phyloP scores from a whole-genome alignment of 2,113 vertebrate species.

The Sinocyclocheilus maitianheensis region DNA sequence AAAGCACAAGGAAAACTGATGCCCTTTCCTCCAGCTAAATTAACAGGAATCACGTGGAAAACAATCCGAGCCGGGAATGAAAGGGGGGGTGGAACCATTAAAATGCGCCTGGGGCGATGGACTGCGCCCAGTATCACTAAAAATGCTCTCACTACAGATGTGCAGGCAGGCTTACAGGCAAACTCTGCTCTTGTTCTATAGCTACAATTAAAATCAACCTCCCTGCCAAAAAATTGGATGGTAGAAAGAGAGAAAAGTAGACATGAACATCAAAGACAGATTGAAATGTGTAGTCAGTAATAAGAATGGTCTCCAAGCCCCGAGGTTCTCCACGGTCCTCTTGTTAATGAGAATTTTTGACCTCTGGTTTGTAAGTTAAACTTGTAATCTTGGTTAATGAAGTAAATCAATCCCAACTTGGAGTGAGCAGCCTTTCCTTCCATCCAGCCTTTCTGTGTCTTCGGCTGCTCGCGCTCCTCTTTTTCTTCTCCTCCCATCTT shows the following conservation, averaged over 20 bases:
- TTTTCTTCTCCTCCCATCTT: slow-evolving; percentile 64
- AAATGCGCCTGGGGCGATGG: slow-evolving; percentile 95
- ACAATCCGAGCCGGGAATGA: slow-evolving; percentile 99
- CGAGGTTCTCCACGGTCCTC: slow-evolving; percentile 89
- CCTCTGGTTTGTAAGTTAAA: slow-evolving; percentile 99
- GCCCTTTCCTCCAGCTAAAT: slow-evolving; percentile 99
- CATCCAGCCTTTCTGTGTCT: slow-evolving; percentile 65
- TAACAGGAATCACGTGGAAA: slow-evolving; percentile 99
- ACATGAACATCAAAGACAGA: slow-evolving; percentile 99
- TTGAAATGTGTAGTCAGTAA: slow-evolving; percentile 99
- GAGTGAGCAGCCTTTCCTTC: slow-evolving; percentile 80
- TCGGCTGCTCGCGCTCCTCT: slow-evolving; percentile 66
- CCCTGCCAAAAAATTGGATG: slow-evolving; percentile 96
- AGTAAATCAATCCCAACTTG: slow-evolving; percentile 99
- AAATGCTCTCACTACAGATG: slow-evolving; percentile 90
- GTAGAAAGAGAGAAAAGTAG: slow-evolving; percentile 76
- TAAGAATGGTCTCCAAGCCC: slow-evolving; percentile 98
- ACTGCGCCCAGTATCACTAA: slow-evolving; percentile 98
- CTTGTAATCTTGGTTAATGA: slow-evolving; percentile 99
- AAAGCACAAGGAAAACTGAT: slow-evolving; percentile 81
- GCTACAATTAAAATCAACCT: slow-evolving; percentile 99
- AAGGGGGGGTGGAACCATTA: slow-evolving; percentile 91
- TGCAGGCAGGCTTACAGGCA: slow-evolving; percentile 94
- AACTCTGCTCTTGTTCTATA: slow-evolving; percentile 92
- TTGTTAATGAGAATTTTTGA: slow-evolving; percentile 99